Base-by-base conservation (phyloP, 2,113 vertebrate species). In the Benitochromis conjunctus region DNA sequence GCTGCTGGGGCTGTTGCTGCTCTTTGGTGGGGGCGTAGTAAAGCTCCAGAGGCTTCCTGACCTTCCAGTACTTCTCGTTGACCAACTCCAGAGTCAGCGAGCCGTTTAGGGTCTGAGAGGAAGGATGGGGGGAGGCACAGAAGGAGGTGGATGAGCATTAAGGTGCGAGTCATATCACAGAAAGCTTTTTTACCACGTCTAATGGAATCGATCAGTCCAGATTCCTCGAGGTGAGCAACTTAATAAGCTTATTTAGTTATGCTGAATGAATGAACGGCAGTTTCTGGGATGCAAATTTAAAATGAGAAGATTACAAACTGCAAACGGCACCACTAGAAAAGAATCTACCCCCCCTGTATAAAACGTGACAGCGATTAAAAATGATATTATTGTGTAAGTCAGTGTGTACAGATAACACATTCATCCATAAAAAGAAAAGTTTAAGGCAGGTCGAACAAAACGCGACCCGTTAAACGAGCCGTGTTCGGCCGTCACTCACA, bases 51-150 rank as follows among this genome's bases (percentile, higher is more conserved):
- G 97, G 97, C 77, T 96, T 96, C 82, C 96, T 93, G 62, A 97
- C 95, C 90, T 98, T 98, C 97, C 97, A 98, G 94, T 97, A 98
- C 62, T 98, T 98, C 94, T 98, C 97, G 6, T 98, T 98, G 51
- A 98, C 97, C 88, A 98, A 84, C 93, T 98, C 97, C 94, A 98
- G 94, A 6, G 97, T 98, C 92, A 97, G 94, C 1, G 97, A 98
- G 43, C 97, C 97, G 16, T 98, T 98, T 90, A 98, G 95, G 3
- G 97, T 98, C 97, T 98, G 93, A 51, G n/a, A 9, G 54, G 21
- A 43, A 48, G 19, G 36, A 36, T 10, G 26, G 26, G 41, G 3
- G 13, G 57, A 13, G 31, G 9, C 34, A 46, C 5, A 46, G 8
- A 18, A 8, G 46, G 53, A 9, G 9, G 51, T 4, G 18, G 51